phyloP scores from a whole-genome alignment of 2,888 invertebrate genomes.

The Dicranocentrus wangi region DNA sequence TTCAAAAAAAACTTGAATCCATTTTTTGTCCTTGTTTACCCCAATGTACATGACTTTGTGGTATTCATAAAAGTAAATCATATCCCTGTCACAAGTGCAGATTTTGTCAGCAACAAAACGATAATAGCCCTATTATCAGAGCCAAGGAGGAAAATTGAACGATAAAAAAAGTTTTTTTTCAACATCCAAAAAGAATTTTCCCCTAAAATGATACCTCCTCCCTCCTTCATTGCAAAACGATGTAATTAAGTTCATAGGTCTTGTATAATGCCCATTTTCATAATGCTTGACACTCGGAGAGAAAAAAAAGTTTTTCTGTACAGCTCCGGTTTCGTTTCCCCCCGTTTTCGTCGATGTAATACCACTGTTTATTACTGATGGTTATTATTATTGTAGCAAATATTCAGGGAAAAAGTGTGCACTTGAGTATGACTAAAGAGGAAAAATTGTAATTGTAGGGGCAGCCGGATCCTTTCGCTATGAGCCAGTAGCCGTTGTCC shows the following conservation, averaged over 20 bases:
- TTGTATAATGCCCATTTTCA: conserved; percentile 28
- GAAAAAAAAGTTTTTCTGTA: conserved; percentile 15
- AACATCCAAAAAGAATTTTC: no score
- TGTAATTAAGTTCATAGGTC: conserved; percentile 26
- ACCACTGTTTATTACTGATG: conserved; percentile 35
- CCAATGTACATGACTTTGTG: conserved; percentile 1
- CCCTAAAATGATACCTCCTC: background rate
- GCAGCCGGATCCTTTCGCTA: conserved; percentile 84
- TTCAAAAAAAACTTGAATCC: no score
- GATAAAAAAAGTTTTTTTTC: conserved; percentile 27
- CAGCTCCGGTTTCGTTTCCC: background rate
- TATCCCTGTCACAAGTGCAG: background rate
- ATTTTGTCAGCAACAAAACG: no score
- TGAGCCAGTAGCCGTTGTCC: conserved; percentile 87
- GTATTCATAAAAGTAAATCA: conserved; percentile 24
- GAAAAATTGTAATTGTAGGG: conserved; percentile 30
- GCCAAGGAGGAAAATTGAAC: conserved; percentile 2
- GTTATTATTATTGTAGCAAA: conserved; percentile 29
- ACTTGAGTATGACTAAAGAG: no score
- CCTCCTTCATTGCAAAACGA: background rate
- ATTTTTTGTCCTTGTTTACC: background rate
- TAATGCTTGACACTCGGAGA: conserved; percentile 31
- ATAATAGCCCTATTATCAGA: no score
- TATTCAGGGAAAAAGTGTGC: background rate
- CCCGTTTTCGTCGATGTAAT: background rate